Evolutionary conservation across 2,888 invertebrate species (phyloP), one percentile per base, ranked within the genome.

Genomic region (Drosophila dives): DNA sequence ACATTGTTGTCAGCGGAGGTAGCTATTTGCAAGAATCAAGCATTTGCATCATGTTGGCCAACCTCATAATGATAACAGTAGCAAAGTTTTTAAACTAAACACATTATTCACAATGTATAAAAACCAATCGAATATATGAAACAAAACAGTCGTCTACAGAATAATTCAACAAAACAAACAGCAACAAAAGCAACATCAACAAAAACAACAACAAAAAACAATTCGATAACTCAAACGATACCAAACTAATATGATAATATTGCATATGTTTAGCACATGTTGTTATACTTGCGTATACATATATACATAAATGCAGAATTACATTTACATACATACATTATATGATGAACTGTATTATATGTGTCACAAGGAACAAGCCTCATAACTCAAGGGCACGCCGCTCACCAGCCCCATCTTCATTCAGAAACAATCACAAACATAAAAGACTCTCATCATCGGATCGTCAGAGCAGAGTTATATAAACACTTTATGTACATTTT

Each of bases 1-100:
- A 98, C 93, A 95, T 98, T 75, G 95, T 95, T 78, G 96, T 96
- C 66, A 86, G 86, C 83, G 90, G 90, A 87, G 92, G 92, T 92
- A 92, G 91, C 86, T 92, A 92, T 90, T 88, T 90, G 88, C 89
- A 90, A 86, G 89, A 91, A 88, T 86, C 91, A 89, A 92, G 91
- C 85, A 83, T 92, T 90, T 89, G 83, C 90, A 91, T 92, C 85
- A 87, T 93, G 84, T 90, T 93, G 92, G 92, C 92, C 90, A 92
- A 91, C 90, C 84, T 92, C 88, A 88, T 93, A 88, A 92, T 92
- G 89, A 90, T 93, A 90, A 91, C 91, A 86, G 88, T 93, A 91
- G 93, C 92, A 80, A 92, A 91, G 90, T 75, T 91, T 77, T 84
- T 92, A 78, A 92, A 92, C 91, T 93, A 92, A 88, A 83, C 67